Evolutionary conservation across 2,888 invertebrate genomes (phyloP).

Genomic region (Chromoteleia sp.): DNA sequence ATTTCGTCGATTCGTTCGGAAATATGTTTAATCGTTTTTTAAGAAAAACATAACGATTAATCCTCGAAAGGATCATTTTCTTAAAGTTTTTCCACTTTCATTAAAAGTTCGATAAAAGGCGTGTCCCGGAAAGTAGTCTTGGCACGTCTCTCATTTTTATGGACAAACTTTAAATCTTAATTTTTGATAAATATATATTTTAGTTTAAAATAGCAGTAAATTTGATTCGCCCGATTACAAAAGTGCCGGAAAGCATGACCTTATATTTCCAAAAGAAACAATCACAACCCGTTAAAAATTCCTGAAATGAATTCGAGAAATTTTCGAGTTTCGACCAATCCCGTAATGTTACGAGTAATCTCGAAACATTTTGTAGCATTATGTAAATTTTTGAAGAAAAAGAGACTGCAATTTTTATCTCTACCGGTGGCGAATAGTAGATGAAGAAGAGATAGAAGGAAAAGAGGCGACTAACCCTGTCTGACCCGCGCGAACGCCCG

Average conservation of each 20-base stretch:
- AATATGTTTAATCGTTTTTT: constrained; percentile 5
- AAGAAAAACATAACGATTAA: constrained; percentile 24
- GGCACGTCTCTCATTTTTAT: constrained; percentile 23
- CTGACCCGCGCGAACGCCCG: constrained; percentile 57
- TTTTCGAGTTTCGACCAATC: constrained; percentile 23
- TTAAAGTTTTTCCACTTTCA: constrained; percentile 16
- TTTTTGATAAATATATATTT: constrained; percentile 18
- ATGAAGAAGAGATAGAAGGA: constrained; percentile 62
- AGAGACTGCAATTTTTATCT: constrained; percentile 69
- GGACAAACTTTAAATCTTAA: constrained; percentile 27
- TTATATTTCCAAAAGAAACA: too few relatives aligned
- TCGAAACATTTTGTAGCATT: constrained; percentile 64
- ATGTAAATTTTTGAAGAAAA: constrained; percentile 63
- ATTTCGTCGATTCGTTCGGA: constrained; percentile 13
- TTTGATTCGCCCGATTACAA: too few relatives aligned
- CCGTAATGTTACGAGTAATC: constrained; percentile 42
- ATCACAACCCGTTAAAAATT: too few relatives aligned
- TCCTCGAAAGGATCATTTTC: constrained; percentile 27
- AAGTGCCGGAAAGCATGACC: too few relatives aligned
- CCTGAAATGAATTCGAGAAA: too few relatives aligned
- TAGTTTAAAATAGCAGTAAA: background rate
- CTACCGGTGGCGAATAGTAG: constrained; percentile 60
- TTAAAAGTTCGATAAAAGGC: constrained; percentile 26
- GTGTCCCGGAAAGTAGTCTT: constrained; percentile 5
- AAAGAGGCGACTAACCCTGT: constrained; percentile 61